These are phyloP conservation scores for Clunio marinus DNA, from an alignment of 2,888 invertebrate species.

Conservation along the genomic window DNA sequence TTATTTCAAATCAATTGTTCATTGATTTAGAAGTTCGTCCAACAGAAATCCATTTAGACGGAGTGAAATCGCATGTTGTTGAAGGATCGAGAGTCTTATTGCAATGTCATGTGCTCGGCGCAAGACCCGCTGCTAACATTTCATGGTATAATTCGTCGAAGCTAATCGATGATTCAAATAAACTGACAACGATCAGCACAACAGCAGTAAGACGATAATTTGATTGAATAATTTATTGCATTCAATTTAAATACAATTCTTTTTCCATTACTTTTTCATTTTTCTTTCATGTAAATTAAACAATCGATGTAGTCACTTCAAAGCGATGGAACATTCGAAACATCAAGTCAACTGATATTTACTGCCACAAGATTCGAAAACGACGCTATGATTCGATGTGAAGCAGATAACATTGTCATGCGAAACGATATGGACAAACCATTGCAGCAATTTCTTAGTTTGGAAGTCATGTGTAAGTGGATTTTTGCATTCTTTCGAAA, in stretches of 20 bases:
- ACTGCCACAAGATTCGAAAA: constrained; percentile 78
- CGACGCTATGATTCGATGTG: constrained; percentile 71
- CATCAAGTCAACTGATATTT: constrained; percentile 72
- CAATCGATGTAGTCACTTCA: constrained; percentile 40
- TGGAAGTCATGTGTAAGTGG: constrained; percentile 84
- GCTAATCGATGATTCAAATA: constrained; percentile 40
- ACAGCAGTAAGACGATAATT: constrained; percentile 32
- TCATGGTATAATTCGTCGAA: constrained; percentile 79
- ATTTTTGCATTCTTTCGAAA: no score
- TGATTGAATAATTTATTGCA: constrained; percentile 15
- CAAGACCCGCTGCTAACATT: constrained; percentile 76
- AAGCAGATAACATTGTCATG: constrained; percentile 77
- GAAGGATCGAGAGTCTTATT: constrained; percentile 76
- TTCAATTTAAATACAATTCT: neutral
- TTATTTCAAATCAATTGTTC: constrained; percentile 47
- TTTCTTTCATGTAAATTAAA: neutral
- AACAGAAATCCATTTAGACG: constrained; percentile 67
- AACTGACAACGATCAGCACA: constrained; percentile 30
- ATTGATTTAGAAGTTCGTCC: constrained; percentile 76
- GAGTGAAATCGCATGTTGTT: constrained; percentile 72
- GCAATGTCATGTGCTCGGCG: constrained; percentile 71
- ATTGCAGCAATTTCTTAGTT: constrained; percentile 63
- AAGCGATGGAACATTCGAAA: constrained; percentile 72
- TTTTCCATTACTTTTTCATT: neutral
- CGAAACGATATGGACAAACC: constrained; percentile 68